Base-by-base conservation (phyloP, 92 coral and sea anemone genomes). In the Phenganax stokvisi region DNA sequence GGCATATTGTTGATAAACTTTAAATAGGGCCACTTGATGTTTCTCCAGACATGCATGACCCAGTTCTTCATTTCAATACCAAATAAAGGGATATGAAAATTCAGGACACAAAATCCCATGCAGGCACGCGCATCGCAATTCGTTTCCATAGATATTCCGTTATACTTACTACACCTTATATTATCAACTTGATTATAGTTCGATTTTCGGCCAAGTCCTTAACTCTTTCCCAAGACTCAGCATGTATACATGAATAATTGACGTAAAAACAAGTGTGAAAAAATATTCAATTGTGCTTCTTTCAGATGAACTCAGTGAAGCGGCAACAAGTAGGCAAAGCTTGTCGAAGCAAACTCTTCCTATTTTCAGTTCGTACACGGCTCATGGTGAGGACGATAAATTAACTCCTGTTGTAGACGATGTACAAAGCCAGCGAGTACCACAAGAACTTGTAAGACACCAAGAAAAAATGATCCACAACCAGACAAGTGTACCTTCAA, bases 261-360 rank as follows among this genome's bases (percentile, higher is more conserved):
- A 68, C 54, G 73, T 68, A 68, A 68, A 10, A 68, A 30, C 73
- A 68, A 68, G 54, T 28, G 73, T 9, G 31, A 30, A 68, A 20
- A 68, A 68, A 30, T 68, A 68, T 68, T 68, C 54, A 68, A 29
- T 37, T 68, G 16, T 17, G 54, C 47, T 68, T 68, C 73, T 68
- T 68, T 68, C 11, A 68, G 73, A 68, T 68, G 54, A 68, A 68
- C 73, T 68, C 37, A 68, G 8, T 68, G 73, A 68, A 30, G 73
- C 73, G 73, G 73, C 73, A 68, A 68, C 73, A 28, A 68, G 53
- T 30, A 20, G 52, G 13, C 73, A 68, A 68, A 68, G 17, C 73
- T 68, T 17, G 54, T 68, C 73, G 31, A 68, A 68, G 6, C 16
- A 68, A 16, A 37, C 17, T 53, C 31, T 68, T 68, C n/a, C 31